phyloP scores from a whole-genome alignment of 2,113 vertebrate species.

The Seriola rivoliana region DNA sequence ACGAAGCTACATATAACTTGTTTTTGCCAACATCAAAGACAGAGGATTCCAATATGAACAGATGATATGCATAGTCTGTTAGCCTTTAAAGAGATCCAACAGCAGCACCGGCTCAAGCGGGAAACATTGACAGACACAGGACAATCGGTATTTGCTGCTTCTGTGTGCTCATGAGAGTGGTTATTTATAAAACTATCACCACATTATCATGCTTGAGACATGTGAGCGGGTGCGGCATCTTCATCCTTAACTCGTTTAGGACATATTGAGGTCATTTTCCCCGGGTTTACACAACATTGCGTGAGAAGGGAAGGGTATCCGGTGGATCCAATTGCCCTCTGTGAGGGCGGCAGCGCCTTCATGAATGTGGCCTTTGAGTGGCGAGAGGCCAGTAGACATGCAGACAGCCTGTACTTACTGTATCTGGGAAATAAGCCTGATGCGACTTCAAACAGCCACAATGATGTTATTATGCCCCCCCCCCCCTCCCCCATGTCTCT shows the following conservation, averaged over 20 bases:
- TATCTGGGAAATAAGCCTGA: conserved; percentile 81
- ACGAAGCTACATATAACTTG: conserved; percentile 6
- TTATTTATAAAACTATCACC: conserved; percentile 58
- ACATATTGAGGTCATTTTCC: conserved; percentile 81
- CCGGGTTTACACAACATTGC: conserved; percentile 82
- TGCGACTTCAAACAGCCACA: conserved; percentile 83
- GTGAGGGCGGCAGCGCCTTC: conserved; percentile 73
- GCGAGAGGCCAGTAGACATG: conserved; percentile 77
- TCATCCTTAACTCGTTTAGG: conserved; percentile 79
- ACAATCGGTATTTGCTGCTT: conserved; percentile 33
- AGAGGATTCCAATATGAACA: conserved; percentile 45
- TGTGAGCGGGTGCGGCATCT: conserved; percentile 73
- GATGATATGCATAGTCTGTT: conserved; percentile 47
- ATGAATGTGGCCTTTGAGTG: conserved; percentile 87
- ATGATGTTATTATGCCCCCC: conserved; percentile 81
- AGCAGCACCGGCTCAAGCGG: conserved; percentile 31
- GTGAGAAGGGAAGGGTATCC: conserved; percentile 82
- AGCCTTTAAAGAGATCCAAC: conserved; percentile 5
- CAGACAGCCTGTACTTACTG: conserved; percentile 80
- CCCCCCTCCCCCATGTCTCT: conserved; percentile 19
- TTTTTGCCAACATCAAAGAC: conserved; percentile 31
- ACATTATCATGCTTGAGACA: conserved; percentile 71
- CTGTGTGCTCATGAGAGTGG: conserved; percentile 27
- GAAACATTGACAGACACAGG: conserved; percentile 27
- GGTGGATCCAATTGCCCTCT: conserved; percentile 83